Evolutionary conservation across 37 sponge, comb jelly and placozoan genomes (phyloP), one percentile per base, ranked within the genome.

Genomic region (Halisarca cf. caerulea): DNA sequence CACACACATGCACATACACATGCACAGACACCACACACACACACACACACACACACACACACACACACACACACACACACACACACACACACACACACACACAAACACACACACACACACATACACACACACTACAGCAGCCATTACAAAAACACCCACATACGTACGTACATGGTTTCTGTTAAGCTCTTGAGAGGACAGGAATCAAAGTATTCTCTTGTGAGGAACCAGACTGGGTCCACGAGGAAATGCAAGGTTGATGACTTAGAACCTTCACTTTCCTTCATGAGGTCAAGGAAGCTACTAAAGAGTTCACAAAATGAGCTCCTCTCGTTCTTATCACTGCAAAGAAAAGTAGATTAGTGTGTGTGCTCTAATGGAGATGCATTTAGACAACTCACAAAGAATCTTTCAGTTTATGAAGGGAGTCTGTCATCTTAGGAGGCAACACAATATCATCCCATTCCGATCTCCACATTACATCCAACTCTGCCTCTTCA

Each of bases 61-160:
- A 61, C 64, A 27, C 64, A 61, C 64, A 61, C 64, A 27, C 64
- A 61, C 64, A 61, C 64, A 27, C 64, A 61, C 64, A 61, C 64
- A 61, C 64, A 61, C 64, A 61, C 64, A 61, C 64, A 28, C 64
- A 61, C 30, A 27, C 28, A 28, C 24, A 23, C 30, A 61, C 64
- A 61, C 64, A 61, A 9, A 61, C 64, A 23, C 28, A 28, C 64
- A 23, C 24, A 28, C 30, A 61, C 64, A 61, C 28, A 28, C 4
- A 28, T 61, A 15, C 64, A 61, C 5, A 7, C 9, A 9, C 1
- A 28, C 30, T 34, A 68, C 34, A 18, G 15, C 5, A 7, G 5
- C 64, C 1, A 28, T 68, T 34, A 68, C 34, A 18, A 32, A 4
- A 68, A 68, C 5, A 68, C 11, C 11, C 51, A 47, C 51, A 14